Evolutionary conservation across 1,140 invertebrate genomes (phyloP), one percentile per base, ranked within the genome.

Genomic region (Magallana gigas): DNA sequence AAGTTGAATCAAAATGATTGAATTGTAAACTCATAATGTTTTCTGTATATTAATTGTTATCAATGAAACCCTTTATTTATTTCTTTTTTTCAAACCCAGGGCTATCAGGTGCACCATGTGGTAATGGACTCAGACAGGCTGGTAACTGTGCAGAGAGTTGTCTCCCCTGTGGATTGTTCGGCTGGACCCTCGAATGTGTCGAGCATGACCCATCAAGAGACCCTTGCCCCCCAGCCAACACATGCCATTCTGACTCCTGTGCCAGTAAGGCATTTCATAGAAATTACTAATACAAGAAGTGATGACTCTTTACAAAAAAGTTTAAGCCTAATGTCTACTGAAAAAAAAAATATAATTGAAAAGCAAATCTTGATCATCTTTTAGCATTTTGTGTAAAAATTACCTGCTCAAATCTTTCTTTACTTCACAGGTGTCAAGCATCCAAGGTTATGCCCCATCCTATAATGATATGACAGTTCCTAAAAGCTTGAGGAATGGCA

Each of bases 91-190:
- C 36, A 48, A 48, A 48, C 36, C 16, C 81, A 93, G 91, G 89
- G 90, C 64, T 91, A 91, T 84, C 88, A 84, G n/a, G 80, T 87
- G 56, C 87, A 89, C 57, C 90, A 92, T 59, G 85, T 92, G 11
- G 90, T 92, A 18, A 85, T 91, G 68, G 84, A 82, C 8, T 59
- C 85, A n/a, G 90, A 92, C 81, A 85, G 90, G 18, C 62, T 92
- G 36, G 71, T 92, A 16, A 71, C 92, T 18, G 92, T 92, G 12
- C 92, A 92, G 88, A 91, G 92, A 89, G 91, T 92, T 68, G 89
- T 89, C 62, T 92, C 92, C 87, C 92, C 92, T 86, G 91, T 91
- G 64, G 92, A 92, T 57, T 91, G 89, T 80, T 91, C 91, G n/a
- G 92, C 92, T n/a, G 91, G 91, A 80, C 92, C 92, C 76, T 92